Evolutionary conservation across 1,140 invertebrate species (phyloP).

Genomic region (Acarapis woodi): DNA sequence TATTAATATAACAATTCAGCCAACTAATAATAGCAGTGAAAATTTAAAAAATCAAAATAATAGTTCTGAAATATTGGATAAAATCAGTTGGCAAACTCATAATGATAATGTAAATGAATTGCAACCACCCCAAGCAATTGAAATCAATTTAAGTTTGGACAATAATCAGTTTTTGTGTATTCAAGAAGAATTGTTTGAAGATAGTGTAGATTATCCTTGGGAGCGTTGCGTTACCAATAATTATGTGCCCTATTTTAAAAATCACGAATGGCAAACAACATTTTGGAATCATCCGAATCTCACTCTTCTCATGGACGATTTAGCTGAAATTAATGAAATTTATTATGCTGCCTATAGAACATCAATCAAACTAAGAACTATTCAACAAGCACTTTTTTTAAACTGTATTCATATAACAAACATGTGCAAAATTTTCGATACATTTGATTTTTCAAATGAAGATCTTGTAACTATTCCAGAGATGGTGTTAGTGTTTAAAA

Average conservation of each 20-base stretch:
- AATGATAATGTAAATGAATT: too few relatives aligned
- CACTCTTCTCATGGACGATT: slow-evolving; percentile 27
- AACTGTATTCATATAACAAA: slow-evolving; percentile 52
- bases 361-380: slow-evolving; percentile 78
- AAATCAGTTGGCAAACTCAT: too few relatives aligned
- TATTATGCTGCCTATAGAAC: slow-evolving; percentile 94
- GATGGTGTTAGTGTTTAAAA: slow-evolving; percentile 59
- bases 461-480: slow-evolving; percentile 75
- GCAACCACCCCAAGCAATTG: too few relatives aligned
- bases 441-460: slow-evolving; percentile 76
- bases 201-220: slow-evolving; percentile 71
- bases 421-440: slow-evolving; percentile 73
- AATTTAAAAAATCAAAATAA: too few relatives aligned
- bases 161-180: too few relatives aligned
- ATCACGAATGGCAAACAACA: slow-evolving; percentile 75
- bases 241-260: slow-evolving; percentile 95
- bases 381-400: slow-evolving; percentile 64
- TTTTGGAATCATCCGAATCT: slow-evolving; percentile 47
- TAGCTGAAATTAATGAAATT: slow-evolving; percentile 69
- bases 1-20: too few relatives aligned
- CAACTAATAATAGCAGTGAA: too few relatives aligned
- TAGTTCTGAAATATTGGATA: too few relatives aligned
- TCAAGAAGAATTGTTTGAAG: slow-evolving; percentile 20
- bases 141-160: too few relatives aligned
- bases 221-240: slow-evolving; percentile 68